Evolutionary conservation across 2,888 invertebrate species (phyloP).

Genomic region (Caenorhabditis imperialis): DNA sequence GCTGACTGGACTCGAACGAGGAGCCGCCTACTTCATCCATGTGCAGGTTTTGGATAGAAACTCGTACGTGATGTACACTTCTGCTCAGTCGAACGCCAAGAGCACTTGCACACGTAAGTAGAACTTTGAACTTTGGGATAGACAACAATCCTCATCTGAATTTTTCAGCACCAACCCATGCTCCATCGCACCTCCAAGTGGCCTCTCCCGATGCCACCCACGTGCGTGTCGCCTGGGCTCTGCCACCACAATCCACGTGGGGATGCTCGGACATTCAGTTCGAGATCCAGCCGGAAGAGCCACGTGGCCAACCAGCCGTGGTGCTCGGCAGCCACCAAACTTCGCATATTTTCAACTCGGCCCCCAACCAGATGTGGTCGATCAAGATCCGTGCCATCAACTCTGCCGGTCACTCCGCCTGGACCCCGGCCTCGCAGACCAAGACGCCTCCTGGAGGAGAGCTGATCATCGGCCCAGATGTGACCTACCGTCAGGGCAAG

Average conservation of each 20-base stretch:
- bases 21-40: slow-evolving; percentile 70
- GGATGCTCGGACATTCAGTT: slow-evolving; percentile 71
- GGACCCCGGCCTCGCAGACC: slow-evolving; percentile 72
- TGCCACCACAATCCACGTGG: slow-evolving; percentile 69
- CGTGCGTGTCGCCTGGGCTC: slow-evolving; percentile 70
- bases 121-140: background rate
- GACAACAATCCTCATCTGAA: background rate
- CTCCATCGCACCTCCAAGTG: slow-evolving; percentile 74
- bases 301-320: slow-evolving; percentile 66
- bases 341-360: slow-evolving; percentile 75
- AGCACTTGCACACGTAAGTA: slow-evolving; percentile 68
- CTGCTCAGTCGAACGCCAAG: slow-evolving; percentile 70
- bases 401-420: slow-evolving; percentile 75
- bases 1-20: slow-evolving; percentile 72
- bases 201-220: slow-evolving; percentile 72
- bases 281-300: slow-evolving; percentile 74
- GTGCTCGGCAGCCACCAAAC: slow-evolving; percentile 70
- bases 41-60: slow-evolving; percentile 74
- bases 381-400: slow-evolving; percentile 74
- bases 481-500: slow-evolving; percentile 70
- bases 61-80: slow-evolving; percentile 77
- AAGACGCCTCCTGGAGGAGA: slow-evolving; percentile 72
- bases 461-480: slow-evolving; percentile 76
- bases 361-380: slow-evolving; percentile 75
- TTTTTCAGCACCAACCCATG: slow-evolving; percentile 73